Conservation (phyloP, 2,888 invertebrate genomes). For the Ophraella communa region DNA sequence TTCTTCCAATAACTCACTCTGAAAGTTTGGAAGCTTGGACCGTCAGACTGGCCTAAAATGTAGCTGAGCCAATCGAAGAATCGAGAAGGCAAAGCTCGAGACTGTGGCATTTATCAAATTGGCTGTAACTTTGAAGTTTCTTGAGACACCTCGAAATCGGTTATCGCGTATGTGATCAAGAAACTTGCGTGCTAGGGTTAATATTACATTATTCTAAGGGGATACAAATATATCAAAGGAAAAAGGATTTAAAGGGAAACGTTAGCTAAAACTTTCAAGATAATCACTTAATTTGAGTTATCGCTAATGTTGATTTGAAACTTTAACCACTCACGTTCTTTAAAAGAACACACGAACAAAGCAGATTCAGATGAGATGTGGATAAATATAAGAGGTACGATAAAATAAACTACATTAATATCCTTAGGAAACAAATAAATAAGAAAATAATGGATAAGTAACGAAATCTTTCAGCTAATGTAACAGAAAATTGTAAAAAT, state of each 20-base stretch:
- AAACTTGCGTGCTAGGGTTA: constrained; percentile 4
- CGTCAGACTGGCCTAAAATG: constrained; percentile 4
- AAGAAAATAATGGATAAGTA: too few relatives aligned
- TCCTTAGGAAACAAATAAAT: too few relatives aligned
- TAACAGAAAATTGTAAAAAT: too few relatives aligned
- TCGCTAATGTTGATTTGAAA: too few relatives aligned
- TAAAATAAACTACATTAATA: too few relatives aligned
- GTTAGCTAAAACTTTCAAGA: background rate
- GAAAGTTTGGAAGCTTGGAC: too few relatives aligned
- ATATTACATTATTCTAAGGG: constrained; percentile 14
- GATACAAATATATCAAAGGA: constrained; percentile 6
- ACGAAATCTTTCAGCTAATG: too few relatives aligned
- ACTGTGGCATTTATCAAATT: constrained; percentile 22
- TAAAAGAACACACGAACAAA: too few relatives aligned
- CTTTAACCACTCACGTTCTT: background rate
- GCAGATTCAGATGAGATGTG: too few relatives aligned
- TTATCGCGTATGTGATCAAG: constrained; percentile 23
- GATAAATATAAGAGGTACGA: too few relatives aligned
- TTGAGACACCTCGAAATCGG: constrained; percentile 13
- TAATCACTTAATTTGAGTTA: background rate
- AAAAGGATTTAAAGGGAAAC: background rate
- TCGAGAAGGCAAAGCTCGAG: constrained; percentile 11
- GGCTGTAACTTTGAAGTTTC: constrained; percentile 21
- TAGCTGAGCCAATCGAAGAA: constrained; percentile 8
- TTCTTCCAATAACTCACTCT: too few relatives aligned